These are phyloP conservation scores for Hapalemur alaotrensis DNA, from an alignment of 2,797 vertebrate species.

Conservation along the genomic window DNA sequence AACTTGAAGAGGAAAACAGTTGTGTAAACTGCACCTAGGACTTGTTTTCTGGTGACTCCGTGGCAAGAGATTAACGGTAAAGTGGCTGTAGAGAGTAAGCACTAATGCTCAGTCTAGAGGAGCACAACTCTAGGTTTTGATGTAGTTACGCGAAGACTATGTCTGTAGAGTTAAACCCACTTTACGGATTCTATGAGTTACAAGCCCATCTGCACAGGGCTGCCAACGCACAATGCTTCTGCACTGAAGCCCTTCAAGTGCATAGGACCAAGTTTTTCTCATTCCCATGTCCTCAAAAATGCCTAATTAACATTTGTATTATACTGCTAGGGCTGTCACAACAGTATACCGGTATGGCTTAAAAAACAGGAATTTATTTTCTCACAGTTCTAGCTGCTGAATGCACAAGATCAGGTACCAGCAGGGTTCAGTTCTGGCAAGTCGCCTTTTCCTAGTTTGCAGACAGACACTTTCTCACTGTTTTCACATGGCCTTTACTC, in stretches of 20 bases:
- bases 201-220: not conserved
- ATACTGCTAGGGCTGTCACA: not conserved
- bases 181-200: not conserved
- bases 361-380: not conserved
- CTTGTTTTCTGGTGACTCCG: not conserved
- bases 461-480: not conserved
- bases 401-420: not conserved
- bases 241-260: fast-evolving
- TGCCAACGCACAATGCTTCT: not conserved
- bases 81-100: not conserved
- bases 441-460: not conserved
- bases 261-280: not conserved
- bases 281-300: not conserved
- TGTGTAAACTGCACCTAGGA: not conserved
- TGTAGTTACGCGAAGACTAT: not conserved
- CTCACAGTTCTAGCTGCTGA: not conserved
- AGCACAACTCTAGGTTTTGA: not conserved
- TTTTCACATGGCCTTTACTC: not conserved
- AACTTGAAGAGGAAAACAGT: not conserved
- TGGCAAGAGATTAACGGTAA: not conserved
- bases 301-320: not conserved
- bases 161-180: not conserved
- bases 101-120: too few species aligned
- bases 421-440: not conserved
- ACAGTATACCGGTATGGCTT: not conserved